Conservation (phyloP, 2,113 vertebrate species). For the Odocoileus virginianus region DNA sequence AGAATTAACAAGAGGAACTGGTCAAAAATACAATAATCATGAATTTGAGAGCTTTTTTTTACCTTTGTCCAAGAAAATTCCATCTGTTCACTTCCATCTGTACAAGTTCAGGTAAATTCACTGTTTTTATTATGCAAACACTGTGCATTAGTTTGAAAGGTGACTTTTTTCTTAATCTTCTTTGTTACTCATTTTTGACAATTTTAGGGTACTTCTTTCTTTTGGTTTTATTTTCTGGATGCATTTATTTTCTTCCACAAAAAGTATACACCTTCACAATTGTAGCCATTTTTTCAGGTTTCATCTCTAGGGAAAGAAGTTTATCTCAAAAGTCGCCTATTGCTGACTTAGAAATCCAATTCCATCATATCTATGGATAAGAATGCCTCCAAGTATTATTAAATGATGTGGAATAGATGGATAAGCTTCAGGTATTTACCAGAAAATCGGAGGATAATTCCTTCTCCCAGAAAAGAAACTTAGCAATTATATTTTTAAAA, state of each 20-base stretch:
- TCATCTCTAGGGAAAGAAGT: conserved; percentile 23
- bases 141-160: not conserved
- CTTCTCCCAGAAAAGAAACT: conserved; percentile 72
- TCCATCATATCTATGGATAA: conserved; percentile 70
- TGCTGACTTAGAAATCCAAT: conserved; percentile 71
- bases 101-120: not conserved
- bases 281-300: not conserved
- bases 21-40: not conserved
- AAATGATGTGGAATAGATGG: conserved; percentile 68
- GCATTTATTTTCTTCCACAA: not conserved
- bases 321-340: conserved; percentile 49
- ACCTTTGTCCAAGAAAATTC: not conserved
- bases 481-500: conserved; percentile 56
- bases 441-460: conserved; percentile 60
- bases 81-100: not conserved
- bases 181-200: not conserved
- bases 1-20: not conserved
- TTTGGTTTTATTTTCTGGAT: not conserved
- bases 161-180: not conserved
- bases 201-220: not conserved
- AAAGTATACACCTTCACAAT: not conserved
- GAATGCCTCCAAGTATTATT: conserved; percentile 64
- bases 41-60: not conserved
- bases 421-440: conserved; percentile 73
- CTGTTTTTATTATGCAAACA: not conserved